Base-by-base conservation (phyloP, 2,113 vertebrate species). In the Brachyhypopomus gauderio region DNA sequence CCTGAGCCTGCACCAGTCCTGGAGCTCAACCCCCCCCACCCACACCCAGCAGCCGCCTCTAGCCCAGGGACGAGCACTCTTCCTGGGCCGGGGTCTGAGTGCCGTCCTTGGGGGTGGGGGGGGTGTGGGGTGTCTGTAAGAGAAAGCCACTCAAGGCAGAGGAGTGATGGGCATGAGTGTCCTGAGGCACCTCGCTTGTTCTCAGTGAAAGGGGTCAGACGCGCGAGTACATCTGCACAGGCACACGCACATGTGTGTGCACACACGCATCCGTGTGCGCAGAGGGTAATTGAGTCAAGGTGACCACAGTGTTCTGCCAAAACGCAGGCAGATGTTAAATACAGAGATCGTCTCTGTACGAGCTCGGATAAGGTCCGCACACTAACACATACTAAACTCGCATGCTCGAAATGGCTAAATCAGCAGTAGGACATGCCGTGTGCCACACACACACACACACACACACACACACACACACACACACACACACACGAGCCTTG, bases 1-100 rank as follows among this genome's bases (percentile, higher is more conserved):
- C 88, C 87, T 89, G 81, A 89, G 86, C 88, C 86, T 70, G 85
- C 74, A 20, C 25, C 62, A 83, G 87, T 87, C 81, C 56, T 30
- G 86, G 87, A 88, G 87, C 82, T 52, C 41, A 86, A 87, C 89
- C 88, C 82, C 72, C 85, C 87, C 91, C 11, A 19, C 58, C 52
- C n/a, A n/a, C 30, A 30, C 30, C 30, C 30, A 30, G 30, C n/a
- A 77, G 63, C 2, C 0, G 5, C 14, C 64, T 74, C 17, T 27
- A 52, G 67, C 59, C 84, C 72, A 59, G 66, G 55, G 59, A 63
- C 77, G 34, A 34, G 64, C 67, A 45, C 62, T 62, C 38, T 5
- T 3, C 25, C 60, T 79, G 76, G 69, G 70, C 41, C 23, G 59
- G 22, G 25, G 41, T 22, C 60, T 11, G 83, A 77, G 81, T 85